phyloP scores from a whole-genome alignment of 2,888 invertebrate species.

The Pammene fasciana region DNA sequence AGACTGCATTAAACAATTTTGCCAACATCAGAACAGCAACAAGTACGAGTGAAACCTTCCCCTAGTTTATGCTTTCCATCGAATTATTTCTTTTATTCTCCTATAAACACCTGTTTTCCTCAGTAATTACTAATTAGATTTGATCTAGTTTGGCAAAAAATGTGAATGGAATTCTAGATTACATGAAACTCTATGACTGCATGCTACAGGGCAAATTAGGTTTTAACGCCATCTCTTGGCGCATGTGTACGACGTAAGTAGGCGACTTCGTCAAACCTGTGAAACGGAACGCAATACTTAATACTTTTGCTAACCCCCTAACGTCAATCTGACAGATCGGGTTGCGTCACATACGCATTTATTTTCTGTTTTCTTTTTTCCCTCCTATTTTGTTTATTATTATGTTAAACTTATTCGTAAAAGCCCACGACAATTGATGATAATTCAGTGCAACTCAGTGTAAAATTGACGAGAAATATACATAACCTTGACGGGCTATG shows the following conservation, averaged over 20 bases:
- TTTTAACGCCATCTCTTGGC: conserved; percentile 25
- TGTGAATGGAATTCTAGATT: too few species aligned
- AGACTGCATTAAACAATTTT: too few species aligned
- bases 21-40: too few species aligned
- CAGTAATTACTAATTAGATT: too few species aligned
- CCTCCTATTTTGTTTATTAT: conserved; percentile 50
- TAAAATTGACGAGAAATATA: background rate
- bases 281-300: conserved; percentile 23
- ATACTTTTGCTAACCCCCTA: background rate
- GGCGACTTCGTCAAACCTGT: conserved; percentile 20
- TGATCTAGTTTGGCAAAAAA: too few species aligned
- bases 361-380: conserved; percentile 59
- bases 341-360: conserved; percentile 59
- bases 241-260: background rate
- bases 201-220: background rate
- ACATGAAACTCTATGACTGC: too few species aligned
- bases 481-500: conserved; percentile 11
- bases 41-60: too few species aligned
- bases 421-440: background rate
- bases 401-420: background rate
- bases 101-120: too few species aligned
- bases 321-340: conserved; percentile 51
- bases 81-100: too few species aligned
- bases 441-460: conserved; percentile 13
- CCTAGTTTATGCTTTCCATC: too few species aligned